Conservation (phyloP, 2,888 invertebrate species). For the Eulithis testata region DNA sequence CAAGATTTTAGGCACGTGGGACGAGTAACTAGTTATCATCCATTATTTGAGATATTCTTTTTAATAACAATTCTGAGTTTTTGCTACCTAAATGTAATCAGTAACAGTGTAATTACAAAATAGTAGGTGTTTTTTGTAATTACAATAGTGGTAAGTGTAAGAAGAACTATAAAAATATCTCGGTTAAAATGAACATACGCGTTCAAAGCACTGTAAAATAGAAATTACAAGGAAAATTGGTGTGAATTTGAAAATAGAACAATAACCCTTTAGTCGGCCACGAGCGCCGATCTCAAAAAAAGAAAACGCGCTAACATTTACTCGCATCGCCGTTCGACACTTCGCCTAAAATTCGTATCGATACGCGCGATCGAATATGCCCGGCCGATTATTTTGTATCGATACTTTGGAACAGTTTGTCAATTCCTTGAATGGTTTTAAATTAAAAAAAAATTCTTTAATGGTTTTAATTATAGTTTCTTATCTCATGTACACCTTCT, state of each 20-base stretch:
- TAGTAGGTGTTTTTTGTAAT: no score
- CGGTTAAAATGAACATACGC: slow-evolving; percentile 10
- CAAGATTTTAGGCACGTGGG: no score
- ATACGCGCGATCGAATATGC: slow-evolving; percentile 50
- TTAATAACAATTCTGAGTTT: no score
- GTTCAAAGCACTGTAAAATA: slow-evolving; percentile 54
- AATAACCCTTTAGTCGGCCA: slow-evolving; percentile 82
- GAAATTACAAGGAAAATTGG: slow-evolving; percentile 47
- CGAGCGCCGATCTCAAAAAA: slow-evolving; percentile 71
- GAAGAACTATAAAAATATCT: neutral
- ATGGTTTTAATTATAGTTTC: no score
- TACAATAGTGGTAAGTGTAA: neutral
- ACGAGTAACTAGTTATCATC: no score
- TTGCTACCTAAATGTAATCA: no score
- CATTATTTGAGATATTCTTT: no score
- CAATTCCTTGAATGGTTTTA: neutral
- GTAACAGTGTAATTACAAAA: no score
- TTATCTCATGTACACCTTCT: no score
- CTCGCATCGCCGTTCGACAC: slow-evolving; percentile 60
- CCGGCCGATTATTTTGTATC: slow-evolving; percentile 30
- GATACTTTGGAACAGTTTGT: slow-evolving; percentile 6
- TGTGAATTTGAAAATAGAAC: slow-evolving; percentile 78
- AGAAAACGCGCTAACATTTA: slow-evolving; percentile 70
- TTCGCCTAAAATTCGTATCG: slow-evolving; percentile 61
- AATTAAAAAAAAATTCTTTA: no score